Evolutionary conservation across 2,113 vertebrate genomes (phyloP).

Genomic region (Proteles cristata): DNA sequence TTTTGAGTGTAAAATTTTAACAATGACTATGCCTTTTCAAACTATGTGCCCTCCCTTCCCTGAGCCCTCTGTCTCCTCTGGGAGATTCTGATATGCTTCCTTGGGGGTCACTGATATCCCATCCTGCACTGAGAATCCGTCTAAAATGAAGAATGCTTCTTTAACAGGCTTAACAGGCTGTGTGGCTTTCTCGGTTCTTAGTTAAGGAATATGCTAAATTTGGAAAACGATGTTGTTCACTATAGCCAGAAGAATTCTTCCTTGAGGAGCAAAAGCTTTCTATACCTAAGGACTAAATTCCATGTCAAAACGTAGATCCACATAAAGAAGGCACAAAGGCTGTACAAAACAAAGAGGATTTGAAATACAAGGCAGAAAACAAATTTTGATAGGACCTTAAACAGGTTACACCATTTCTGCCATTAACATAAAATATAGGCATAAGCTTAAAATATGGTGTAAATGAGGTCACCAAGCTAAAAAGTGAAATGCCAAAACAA

Average conservation of each 20-base stretch:
- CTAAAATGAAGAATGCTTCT: neutral
- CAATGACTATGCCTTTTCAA: neutral
- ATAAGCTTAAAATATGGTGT: neutral
- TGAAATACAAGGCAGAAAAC: neutral
- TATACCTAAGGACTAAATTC: neutral
- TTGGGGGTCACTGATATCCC: neutral
- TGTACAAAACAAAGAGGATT: neutral
- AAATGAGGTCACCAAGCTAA: neutral
- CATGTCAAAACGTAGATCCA: neutral
- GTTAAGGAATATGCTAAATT: neutral
- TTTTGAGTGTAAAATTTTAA: neutral
- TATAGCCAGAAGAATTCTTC: neutral
- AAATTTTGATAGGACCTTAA: neutral
- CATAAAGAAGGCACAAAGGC: conserved; percentile 6
- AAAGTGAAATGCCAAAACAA: neutral
- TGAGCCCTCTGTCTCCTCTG: neutral
- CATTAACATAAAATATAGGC: neutral
- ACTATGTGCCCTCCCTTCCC: neutral
- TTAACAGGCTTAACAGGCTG: neutral
- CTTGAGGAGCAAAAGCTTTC: neutral
- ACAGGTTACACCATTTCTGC: neutral
- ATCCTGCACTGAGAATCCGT: neutral
- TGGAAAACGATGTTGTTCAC: neutral
- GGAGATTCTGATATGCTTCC: neutral
- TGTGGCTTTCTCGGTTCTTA: neutral